Conservation (phyloP, 2,888 invertebrate genomes). For the Strigamia crassipes region DNA sequence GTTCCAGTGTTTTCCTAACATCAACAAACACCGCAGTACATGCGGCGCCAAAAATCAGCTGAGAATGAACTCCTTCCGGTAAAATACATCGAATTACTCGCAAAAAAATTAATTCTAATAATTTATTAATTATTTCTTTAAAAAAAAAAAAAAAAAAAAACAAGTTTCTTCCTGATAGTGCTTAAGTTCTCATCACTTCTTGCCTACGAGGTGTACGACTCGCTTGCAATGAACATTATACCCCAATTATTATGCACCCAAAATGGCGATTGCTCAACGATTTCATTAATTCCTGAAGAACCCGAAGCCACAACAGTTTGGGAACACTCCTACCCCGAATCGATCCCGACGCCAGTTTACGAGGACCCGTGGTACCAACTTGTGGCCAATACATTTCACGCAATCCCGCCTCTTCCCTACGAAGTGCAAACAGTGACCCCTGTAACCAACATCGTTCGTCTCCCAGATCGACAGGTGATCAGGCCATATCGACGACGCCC, state of each 20-base stretch:
- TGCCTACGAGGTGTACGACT: not conserved
- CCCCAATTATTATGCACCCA: not conserved
- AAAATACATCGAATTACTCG: too few species aligned
- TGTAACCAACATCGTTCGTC: constrained; percentile 15
- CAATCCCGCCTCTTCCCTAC: not conserved
- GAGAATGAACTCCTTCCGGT: too few species aligned
- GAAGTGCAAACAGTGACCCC: not conserved
- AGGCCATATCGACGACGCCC: not conserved
- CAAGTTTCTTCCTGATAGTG: too few species aligned
- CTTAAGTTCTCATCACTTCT: too few species aligned
- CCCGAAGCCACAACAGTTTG: not conserved
- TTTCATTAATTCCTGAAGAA: not conserved
- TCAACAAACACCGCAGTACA: not conserved
- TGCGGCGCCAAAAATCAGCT: not conserved
- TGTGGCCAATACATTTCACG: constrained; percentile 22
- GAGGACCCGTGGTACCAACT: constrained; percentile 41
- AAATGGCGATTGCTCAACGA: not conserved
- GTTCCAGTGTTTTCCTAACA: too few species aligned
- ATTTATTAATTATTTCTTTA: too few species aligned
- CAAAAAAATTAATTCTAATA: too few species aligned
- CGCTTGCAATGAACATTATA: not conserved
- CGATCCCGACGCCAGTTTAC: not conserved
- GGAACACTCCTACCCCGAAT: not conserved
- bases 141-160: too few species aligned
- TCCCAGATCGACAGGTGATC: not conserved